Evolutionary conservation across 2,113 vertebrate genomes (phyloP).

Genomic region (Crotophaga sulcirostris): DNA sequence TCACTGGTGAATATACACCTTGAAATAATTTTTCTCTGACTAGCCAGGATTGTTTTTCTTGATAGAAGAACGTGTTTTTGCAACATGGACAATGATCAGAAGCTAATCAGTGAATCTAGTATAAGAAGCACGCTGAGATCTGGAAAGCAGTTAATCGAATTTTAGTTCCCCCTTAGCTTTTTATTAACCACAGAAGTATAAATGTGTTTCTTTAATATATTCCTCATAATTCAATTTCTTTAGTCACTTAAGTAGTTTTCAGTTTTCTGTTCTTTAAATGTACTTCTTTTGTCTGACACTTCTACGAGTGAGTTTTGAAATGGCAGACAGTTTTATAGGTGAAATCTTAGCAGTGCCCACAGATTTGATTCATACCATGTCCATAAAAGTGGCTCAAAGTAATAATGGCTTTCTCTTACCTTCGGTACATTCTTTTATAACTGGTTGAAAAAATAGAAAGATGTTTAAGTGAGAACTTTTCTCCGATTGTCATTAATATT

Average conservation of each 20-base stretch:
- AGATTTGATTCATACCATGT: background rate
- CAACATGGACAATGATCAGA: background rate
- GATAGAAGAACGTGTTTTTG: background rate
- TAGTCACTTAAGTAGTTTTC: constrained; percentile 7
- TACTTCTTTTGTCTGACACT: background rate
- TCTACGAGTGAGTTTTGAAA: background rate
- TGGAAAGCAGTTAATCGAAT: constrained; percentile 18
- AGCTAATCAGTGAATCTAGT: background rate
- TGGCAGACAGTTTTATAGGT: constrained; percentile 12
- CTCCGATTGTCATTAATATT: background rate
- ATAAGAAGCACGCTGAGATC: background rate
- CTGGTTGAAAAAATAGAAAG: background rate
- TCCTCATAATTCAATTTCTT: constrained; percentile 23
- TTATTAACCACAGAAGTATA: constrained; percentile 11
- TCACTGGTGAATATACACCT: background rate
- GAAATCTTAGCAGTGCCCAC: background rate
- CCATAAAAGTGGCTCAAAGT: background rate
- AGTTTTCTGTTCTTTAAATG: constrained; percentile 30
- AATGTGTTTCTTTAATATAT: background rate
- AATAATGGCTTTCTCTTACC: constrained; percentile 13
- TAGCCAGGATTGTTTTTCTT: background rate
- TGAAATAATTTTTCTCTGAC: background rate
- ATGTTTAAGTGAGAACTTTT: background rate
- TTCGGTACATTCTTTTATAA: background rate
- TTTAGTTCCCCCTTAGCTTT: constrained; percentile 3